These are phyloP conservation scores for Moxostoma hubbsi DNA, from an alignment of 2,797 vertebrate genomes.

Conservation along the genomic window DNA sequence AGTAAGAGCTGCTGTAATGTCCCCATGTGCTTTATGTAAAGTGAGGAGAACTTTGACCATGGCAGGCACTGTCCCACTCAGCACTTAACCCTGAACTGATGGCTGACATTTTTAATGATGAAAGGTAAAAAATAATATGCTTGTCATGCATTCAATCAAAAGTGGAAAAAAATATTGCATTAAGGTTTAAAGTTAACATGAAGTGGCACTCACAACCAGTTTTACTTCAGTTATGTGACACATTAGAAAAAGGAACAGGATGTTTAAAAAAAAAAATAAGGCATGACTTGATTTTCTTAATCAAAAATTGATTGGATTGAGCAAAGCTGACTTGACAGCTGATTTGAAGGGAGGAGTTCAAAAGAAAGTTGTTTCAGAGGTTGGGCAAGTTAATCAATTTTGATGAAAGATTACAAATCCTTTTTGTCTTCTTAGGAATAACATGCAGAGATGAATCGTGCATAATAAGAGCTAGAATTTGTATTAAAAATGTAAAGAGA, in stretches of 20 bases:
- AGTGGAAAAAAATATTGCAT: background rate
- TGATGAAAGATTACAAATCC: background rate
- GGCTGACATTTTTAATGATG: slow-evolving; percentile 23
- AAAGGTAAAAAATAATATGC: slow-evolving; percentile 3
- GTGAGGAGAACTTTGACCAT: slow-evolving; percentile 21
- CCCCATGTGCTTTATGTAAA: slow-evolving; percentile 50
- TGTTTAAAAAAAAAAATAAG: background rate
- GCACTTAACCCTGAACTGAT: slow-evolving; percentile 19
- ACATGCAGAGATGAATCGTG: background rate
- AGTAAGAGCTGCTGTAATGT: slow-evolving; percentile 80
- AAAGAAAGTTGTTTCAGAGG: too few relatives aligned
- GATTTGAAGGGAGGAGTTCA: too few relatives aligned
- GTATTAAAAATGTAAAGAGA: background rate
- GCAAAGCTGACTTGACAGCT: too few relatives aligned
- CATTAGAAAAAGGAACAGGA: background rate
- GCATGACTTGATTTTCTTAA: background rate
- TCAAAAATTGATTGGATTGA: too few relatives aligned
- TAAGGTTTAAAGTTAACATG: background rate
- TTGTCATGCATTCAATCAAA: background rate
- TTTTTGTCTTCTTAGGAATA: too few relatives aligned
- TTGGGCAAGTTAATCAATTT: background rate
- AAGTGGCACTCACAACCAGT: background rate
- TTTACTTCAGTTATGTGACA: background rate
- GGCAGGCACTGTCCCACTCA: background rate
- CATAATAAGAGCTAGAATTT: background rate